Base-by-base conservation (phyloP, 1,140 invertebrate species). In the Drosophila biarmipes region DNA sequence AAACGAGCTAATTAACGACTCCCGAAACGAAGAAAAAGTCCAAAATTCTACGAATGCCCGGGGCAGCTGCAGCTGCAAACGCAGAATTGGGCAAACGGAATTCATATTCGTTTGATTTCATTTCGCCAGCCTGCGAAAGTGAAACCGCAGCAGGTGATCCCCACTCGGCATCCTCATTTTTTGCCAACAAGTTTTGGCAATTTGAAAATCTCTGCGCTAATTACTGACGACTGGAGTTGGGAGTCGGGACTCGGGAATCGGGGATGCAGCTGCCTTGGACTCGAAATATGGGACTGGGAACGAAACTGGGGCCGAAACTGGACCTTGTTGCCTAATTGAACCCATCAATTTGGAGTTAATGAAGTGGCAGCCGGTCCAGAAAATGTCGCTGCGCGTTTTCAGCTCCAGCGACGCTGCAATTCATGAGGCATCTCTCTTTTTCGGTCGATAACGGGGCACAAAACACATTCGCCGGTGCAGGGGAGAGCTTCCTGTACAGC, bases 171-270 rank as follows among this genome's bases (percentile, higher is more conserved):
- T 31, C 6, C n/a, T 71, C 56, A 51, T 45, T 58, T 45, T 40
- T 37, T n/a, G 45, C 38, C 55, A 63, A 90, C 87, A 90, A 89
- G 82, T 90, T 90, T 90, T 78, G 87, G 81, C 82, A 90, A 89
- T 90, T 90, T 90, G 87, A 90, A 90, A 90, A 90, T 90, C 87
- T 90, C 87, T 84, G 85, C 85, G 79, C 87, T 90, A 90, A 90
- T 90, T 90, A 90, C 82, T 56, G 42, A 24, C 29, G 69, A 78
- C 52, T 42, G 48, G 34, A 45, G 4, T 29, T 42, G 38, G 38
- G 34, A 35, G 11, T 34, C 10, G 31, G 31, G 7, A 11, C 4
- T 7, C 11, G 11, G 40, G 24, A 54, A 58, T 12, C 12, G 34
- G 52, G 37, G 19, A 57, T 24, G 73, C 75, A 78, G 73, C 73